These are phyloP conservation scores for Diprion similis DNA, from an alignment of 1,140 invertebrate species.

Conservation along the genomic window DNA sequence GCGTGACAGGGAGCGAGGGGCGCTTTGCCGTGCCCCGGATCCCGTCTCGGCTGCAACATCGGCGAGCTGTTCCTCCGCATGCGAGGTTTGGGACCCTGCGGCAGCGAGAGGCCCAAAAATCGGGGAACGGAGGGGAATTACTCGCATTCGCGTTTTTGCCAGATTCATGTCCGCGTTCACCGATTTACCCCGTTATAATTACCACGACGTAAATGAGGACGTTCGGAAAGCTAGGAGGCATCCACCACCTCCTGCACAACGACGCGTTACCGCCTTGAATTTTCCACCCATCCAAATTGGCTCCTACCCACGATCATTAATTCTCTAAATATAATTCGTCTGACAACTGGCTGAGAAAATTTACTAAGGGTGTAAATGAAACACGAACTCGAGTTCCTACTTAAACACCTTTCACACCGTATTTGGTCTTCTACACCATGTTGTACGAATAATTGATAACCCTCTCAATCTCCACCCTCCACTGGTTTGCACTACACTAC, in stretches of 20 bases:
- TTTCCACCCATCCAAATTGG: background rate
- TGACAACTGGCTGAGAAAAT: slow-evolving; percentile 5
- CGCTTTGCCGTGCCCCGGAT: slow-evolving; percentile 18
- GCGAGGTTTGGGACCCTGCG: slow-evolving; percentile 44
- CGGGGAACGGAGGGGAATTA: slow-evolving; percentile 15
- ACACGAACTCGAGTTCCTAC: background rate
- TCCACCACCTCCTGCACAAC: background rate
- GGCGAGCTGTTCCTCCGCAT: too few relatives aligned
- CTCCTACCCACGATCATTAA: slow-evolving; percentile 1
- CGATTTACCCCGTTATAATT: background rate
- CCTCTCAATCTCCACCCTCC: too few relatives aligned
- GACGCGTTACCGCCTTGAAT: background rate
- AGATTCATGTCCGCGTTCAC: background rate
- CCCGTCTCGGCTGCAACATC: slow-evolving; percentile 10
- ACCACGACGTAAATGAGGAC: too few relatives aligned
- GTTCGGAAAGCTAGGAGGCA: too few relatives aligned
- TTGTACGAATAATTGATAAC: too few relatives aligned
- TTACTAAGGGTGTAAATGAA: background rate
- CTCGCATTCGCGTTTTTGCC: background rate
- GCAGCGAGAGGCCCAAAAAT: slow-evolving; percentile 30
- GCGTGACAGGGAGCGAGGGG: slow-evolving; percentile 51
- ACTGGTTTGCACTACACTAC: too few relatives aligned
- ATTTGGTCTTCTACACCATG: too few relatives aligned
- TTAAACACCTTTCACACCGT: too few relatives aligned
- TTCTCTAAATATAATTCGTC: background rate